phyloP scores from a whole-genome alignment of 2,888 invertebrate species.

The Palloptera scutellata region DNA sequence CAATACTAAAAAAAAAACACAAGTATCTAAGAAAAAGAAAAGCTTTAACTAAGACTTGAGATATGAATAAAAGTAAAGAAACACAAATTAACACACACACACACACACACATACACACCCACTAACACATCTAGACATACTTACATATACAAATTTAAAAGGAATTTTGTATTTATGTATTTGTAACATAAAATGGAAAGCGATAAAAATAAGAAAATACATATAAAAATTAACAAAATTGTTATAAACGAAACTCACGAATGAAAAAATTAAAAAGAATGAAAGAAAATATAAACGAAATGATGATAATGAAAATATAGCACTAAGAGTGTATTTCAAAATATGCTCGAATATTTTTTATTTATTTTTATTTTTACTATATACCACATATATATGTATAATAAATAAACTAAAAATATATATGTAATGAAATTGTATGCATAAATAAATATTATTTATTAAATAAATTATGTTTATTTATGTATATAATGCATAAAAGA shows the following conservation, averaged over 20 bases:
- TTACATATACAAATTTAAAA: neutral
- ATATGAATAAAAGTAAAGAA: constrained; percentile 13
- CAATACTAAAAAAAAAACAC: constrained; percentile 19
- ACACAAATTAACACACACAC: neutral
- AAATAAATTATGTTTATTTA: too few species aligned
- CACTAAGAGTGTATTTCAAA: neutral
- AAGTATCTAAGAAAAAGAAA: constrained; percentile 2
- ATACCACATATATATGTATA: too few species aligned
- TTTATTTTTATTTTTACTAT: constrained; percentile 20
- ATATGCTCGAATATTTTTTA: constrained; percentile 7
- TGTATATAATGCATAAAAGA: too few species aligned
- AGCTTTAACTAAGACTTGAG: constrained; percentile 32
- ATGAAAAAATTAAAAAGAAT: neutral
- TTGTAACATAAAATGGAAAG: neutral
- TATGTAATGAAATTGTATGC: too few species aligned
- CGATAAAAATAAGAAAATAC: neutral
- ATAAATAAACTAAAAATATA: constrained; percentile 5
- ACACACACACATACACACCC: neutral
- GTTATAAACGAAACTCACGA: neutral
- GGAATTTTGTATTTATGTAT: neutral
- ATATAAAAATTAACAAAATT: neutral
- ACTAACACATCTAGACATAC: neutral
- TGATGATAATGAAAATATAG: neutral
- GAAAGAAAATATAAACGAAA: constrained; percentile 13
- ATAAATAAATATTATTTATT: too few species aligned